Conservation (phyloP, 2,888 invertebrate species). For the Conchocele bisecta region DNA sequence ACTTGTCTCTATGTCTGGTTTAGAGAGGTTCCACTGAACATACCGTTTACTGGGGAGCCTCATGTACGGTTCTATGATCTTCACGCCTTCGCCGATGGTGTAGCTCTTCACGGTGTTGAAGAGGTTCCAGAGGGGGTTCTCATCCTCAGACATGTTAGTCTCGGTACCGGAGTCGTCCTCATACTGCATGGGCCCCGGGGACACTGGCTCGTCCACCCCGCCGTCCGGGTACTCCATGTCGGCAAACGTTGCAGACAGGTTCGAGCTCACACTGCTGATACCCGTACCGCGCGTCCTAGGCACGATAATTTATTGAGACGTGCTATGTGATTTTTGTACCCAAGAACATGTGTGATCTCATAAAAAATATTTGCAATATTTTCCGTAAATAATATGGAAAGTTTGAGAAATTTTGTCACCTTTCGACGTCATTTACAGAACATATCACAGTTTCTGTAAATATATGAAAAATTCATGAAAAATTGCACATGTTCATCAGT, state of each 20-base stretch:
- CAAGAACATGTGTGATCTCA: too few relatives aligned
- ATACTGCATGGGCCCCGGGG: slow-evolving; percentile 64
- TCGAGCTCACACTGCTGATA: slow-evolving; percentile 60
- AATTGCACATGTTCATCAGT: too few relatives aligned
- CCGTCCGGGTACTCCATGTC: slow-evolving; percentile 63
- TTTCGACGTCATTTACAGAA: too few relatives aligned
- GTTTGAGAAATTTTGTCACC: too few relatives aligned
- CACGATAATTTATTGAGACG: too few relatives aligned
- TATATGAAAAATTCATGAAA: too few relatives aligned
- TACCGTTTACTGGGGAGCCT: slow-evolving; percentile 90
- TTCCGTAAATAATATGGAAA: too few relatives aligned
- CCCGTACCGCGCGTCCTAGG: slow-evolving; percentile 63
- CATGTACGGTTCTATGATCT: slow-evolving; percentile 96
- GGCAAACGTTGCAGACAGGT: slow-evolving; percentile 73
- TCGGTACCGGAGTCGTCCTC: slow-evolving; percentile 83
- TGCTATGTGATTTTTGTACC: too few relatives aligned
- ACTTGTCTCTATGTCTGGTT: too few relatives aligned
- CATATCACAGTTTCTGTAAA: too few relatives aligned
- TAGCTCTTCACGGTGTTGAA: slow-evolving; percentile 89
- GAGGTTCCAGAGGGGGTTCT: slow-evolving; percentile 90
- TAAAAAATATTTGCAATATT: too few relatives aligned
- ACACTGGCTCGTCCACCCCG: slow-evolving; percentile 45
- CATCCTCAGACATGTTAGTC: slow-evolving; percentile 80
- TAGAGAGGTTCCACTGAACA: too few relatives aligned
- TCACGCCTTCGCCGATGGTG: slow-evolving; percentile 85